Percentiles rank a stretch among this genome's conserved stretches.
Conservation (phyloP, 2,113 vertebrate genomes). For the Eublepharis macularius region DNA sequence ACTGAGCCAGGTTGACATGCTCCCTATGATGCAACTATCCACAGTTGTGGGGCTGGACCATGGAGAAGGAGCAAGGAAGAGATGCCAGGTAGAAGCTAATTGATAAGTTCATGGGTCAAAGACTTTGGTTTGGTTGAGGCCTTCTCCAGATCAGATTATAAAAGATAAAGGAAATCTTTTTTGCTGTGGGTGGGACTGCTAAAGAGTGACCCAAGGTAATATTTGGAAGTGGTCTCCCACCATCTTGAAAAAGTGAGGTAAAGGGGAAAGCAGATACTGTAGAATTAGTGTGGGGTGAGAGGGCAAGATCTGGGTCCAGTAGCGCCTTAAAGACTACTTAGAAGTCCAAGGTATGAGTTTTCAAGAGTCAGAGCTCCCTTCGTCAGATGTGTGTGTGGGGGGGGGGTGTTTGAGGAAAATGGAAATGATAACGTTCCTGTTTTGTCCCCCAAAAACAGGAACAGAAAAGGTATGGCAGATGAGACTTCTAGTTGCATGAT, state of each 20-base stretch:
- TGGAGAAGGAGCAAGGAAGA: not conserved
- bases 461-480: not conserved
- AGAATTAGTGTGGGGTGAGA: not conserved
- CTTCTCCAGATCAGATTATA: not conserved
- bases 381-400: too few relatives aligned
- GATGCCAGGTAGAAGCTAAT: not conserved
- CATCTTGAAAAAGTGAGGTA: not conserved
- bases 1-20: not conserved
- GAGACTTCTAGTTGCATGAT: not conserved
- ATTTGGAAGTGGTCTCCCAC: not conserved
- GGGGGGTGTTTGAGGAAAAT: too few relatives aligned
- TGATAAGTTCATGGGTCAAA: not conserved
- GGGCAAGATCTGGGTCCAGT: too few relatives aligned
- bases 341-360: too few relatives aligned
- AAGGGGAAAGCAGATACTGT: not conserved
- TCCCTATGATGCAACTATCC: not conserved
- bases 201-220: not conserved
- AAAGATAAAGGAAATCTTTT: not conserved
- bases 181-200: not conserved
- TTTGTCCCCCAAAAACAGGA: not conserved
- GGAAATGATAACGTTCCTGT: not conserved
- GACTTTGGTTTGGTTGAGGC: not conserved
- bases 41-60: not conserved
- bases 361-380: too few relatives aligned
- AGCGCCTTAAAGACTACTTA: too few relatives aligned